Conservation (phyloP, 2,797 vertebrate genomes). For the Tarsius wallacei region DNA sequence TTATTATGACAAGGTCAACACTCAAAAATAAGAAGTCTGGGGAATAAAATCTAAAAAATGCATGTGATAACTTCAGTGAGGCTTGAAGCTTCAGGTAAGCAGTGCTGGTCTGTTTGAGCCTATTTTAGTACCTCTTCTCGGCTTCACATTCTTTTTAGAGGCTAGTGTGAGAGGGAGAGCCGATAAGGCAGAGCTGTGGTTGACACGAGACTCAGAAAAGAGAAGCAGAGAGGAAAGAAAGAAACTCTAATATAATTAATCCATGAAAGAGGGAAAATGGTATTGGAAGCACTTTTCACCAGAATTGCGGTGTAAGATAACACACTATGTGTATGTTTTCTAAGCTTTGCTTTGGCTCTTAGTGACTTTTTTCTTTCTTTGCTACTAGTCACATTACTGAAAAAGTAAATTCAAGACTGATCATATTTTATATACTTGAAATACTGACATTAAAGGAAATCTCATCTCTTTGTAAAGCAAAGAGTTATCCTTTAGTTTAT, state of each 20-base stretch:
- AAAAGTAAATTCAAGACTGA: conserved; percentile 38
- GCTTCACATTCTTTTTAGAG: conserved; percentile 6
- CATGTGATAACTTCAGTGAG: conserved; percentile 17
- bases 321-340: neutral
- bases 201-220: neutral
- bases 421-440: conserved; percentile 55
- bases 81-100: neutral
- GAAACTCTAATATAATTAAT: neutral
- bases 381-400: conserved; percentile 30
- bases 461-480: conserved; percentile 37
- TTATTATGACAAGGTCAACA: conserved; percentile 1
- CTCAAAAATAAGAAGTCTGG: neutral
- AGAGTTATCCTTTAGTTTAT: conserved; percentile 55
- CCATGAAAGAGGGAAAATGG: neutral
- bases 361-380: conserved; percentile 39
- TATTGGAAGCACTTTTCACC: neutral
- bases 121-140: neutral
- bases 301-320: neutral
- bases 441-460: conserved; percentile 53
- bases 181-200: neutral
- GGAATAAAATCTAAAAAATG: conserved; percentile 50
- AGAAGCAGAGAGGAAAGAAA: neutral
- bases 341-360: conserved; percentile 53
- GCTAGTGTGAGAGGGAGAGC: neutral
- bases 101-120: neutral